Conservation (phyloP, 2,113 vertebrate species). For the Colius striatus region DNA sequence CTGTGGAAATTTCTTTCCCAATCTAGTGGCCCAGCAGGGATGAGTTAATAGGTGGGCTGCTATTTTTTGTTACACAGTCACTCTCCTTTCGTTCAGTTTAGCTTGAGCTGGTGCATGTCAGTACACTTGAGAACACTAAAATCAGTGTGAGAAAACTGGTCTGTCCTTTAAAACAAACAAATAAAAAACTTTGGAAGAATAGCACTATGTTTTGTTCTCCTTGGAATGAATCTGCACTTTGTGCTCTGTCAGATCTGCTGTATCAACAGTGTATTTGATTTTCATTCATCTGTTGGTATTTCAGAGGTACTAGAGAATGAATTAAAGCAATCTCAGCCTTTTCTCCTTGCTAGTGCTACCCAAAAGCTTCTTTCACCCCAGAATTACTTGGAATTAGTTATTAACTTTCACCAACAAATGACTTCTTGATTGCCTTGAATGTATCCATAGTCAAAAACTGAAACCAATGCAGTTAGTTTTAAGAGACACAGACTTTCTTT, state of each 20-base stretch:
- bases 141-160: neutral
- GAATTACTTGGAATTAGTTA: neutral
- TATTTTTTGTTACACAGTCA: conserved; percentile 9
- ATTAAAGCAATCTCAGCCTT: neutral
- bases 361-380: neutral
- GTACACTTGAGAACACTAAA: neutral
- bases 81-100: conserved; percentile 1
- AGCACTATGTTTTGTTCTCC: neutral
- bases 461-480: neutral
- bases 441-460: neutral
- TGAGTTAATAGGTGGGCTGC: conserved; percentile 25
- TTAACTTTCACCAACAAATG: neutral
- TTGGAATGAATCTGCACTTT: neutral
- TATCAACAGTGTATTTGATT: neutral
- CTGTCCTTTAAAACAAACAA: neutral
- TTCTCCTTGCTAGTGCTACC: neutral
- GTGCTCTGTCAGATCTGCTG: neutral
- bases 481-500: neutral
- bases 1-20: conserved; percentile 42
- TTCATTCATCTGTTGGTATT: neutral
- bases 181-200: neutral
- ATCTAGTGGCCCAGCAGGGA: conserved; percentile 12
- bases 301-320: neutral
- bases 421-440: neutral
- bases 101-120: neutral